phyloP scores from a whole-genome alignment of 2,797 vertebrate genomes.

The Meriones psammophilus region DNA sequence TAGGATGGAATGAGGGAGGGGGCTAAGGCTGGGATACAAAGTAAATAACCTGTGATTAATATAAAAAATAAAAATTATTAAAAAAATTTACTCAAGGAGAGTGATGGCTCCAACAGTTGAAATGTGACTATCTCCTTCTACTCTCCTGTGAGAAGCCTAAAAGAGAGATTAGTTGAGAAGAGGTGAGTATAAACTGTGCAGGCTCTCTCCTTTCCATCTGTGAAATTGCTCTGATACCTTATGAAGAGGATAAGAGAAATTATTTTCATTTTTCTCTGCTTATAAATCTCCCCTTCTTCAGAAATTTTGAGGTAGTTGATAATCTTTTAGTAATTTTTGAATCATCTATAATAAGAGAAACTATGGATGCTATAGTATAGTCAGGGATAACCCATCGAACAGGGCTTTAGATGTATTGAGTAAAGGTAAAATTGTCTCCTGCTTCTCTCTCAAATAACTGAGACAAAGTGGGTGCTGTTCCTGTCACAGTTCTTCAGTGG shows the following conservation, averaged over 20 bases:
- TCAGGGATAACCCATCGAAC: not conserved
- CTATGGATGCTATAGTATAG: not conserved
- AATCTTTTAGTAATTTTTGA: slow-evolving; percentile 1
- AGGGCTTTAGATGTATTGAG: not conserved
- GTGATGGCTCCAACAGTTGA: not conserved
- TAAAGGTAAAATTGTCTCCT: not conserved
- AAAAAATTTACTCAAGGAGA: not conserved
- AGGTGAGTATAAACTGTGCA: not conserved
- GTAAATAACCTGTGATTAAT: too few species aligned
- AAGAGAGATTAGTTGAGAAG: not conserved
- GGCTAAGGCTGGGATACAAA: too few species aligned
- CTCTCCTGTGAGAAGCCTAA: not conserved
- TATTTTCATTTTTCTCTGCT: not conserved
- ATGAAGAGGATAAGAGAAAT: slow-evolving; percentile 5
- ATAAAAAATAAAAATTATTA: too few species aligned
- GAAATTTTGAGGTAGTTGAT: not conserved
- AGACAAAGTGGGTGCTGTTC: not conserved
- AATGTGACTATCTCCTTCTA: not conserved
- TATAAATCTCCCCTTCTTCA: not conserved
- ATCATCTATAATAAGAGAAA: not conserved
- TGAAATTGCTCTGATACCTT: slow-evolving; percentile 2
- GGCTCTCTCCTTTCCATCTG: slow-evolving; percentile 21
- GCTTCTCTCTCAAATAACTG: not conserved
- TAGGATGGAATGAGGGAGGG: too few species aligned
- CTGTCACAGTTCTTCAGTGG: not conserved